Base-by-base conservation (phyloP, 2,113 vertebrate genomes). In the Cygnus atratus region DNA sequence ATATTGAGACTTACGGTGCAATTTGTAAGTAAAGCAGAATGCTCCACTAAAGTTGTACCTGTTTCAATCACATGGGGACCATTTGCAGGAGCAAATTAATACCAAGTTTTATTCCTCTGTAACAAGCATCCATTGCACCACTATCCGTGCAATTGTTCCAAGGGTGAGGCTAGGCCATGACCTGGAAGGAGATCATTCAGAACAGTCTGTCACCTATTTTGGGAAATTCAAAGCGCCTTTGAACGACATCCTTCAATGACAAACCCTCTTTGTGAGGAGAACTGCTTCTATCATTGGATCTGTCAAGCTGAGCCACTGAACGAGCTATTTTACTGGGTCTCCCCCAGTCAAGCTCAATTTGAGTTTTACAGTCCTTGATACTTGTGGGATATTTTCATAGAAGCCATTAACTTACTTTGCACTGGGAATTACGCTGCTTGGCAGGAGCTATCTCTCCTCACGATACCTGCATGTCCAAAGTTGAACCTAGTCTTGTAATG, bases 311-410 rank as follows among this genome's bases (percentile, higher is more conserved):
- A 93, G 81, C 88, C 68, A 62, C 71, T 33, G 66, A 94, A 87
- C 9, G 12, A 87, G 63, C 80, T 91, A 91, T 92, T 93, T 94
- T 46, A 73, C n/a, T 48, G 50, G 50, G 52, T 79, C 35, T 95
- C 63, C 29, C 88, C n/a, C 50, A 91, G 92, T 96, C 92, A 96
- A 93, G 79, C 85, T 94, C 93, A 88, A 86, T 96, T 92, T 92
- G 79, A 95, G 90, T 92, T 91, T 95, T 90, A 95, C 82, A 86
- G 93, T 87, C 88, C 95, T 96, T 95, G 92, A 87, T 94, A 96
- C 74, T 94, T 95, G 88, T 70, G 59, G 50, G 54, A 58, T 87
- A 82, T 92, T 92, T 95, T 91, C 91, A 95, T 70, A 79, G 84
- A 87, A 92, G 71, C 86, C 91, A 92, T 96, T 96, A 96, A 79